Percentiles rank a stretch among this genome's conserved stretches.
Conservation (phyloP, 2,888 invertebrate species). For the Neoascia interrupta region DNA sequence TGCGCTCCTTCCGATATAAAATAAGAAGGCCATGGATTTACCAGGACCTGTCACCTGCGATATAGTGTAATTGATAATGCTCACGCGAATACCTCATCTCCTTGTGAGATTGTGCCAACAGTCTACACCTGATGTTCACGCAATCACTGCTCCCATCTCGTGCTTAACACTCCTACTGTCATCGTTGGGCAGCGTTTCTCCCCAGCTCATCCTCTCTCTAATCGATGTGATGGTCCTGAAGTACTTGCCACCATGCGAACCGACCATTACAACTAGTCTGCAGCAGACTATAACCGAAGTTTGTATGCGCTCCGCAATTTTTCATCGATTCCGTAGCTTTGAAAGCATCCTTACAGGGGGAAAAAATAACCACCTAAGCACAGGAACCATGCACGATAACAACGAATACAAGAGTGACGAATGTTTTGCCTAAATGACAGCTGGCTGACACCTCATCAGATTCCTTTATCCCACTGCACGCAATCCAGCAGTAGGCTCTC, state of each 20-base stretch:
- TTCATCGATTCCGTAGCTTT: conserved; percentile 4
- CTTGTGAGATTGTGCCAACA: conserved; percentile 34
- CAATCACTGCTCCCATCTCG: conserved; percentile 33
- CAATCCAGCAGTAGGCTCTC: conserved; percentile 12
- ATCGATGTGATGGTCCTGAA: conserved; percentile 35
- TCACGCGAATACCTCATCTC: conserved; percentile 34
- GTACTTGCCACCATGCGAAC: conserved; percentile 50
- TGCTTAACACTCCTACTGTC: conserved; percentile 31
- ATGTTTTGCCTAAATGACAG: conserved; percentile 52
- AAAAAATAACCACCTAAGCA: background rate
- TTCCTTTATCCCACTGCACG: conserved; percentile 27
- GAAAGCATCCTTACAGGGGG: conserved; percentile 8
- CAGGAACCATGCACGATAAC: background rate
- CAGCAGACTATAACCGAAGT: background rate
- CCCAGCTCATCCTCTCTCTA: conserved; percentile 3
- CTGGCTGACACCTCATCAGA: conserved; percentile 17
- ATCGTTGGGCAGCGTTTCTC: conserved; percentile 14
- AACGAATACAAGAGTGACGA: conserved; percentile 37
- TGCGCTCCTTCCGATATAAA: background rate
- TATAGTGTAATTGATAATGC: conserved; percentile 53
- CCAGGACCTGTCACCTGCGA: conserved; percentile 18
- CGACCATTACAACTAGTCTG: conserved; percentile 50
- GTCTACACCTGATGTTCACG: conserved; percentile 63
- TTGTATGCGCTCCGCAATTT: conserved; percentile 18
- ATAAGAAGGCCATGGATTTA: too few species aligned